Conservation (phyloP, 2,113 vertebrate genomes). For the Lagenorhynchus albirostris region DNA sequence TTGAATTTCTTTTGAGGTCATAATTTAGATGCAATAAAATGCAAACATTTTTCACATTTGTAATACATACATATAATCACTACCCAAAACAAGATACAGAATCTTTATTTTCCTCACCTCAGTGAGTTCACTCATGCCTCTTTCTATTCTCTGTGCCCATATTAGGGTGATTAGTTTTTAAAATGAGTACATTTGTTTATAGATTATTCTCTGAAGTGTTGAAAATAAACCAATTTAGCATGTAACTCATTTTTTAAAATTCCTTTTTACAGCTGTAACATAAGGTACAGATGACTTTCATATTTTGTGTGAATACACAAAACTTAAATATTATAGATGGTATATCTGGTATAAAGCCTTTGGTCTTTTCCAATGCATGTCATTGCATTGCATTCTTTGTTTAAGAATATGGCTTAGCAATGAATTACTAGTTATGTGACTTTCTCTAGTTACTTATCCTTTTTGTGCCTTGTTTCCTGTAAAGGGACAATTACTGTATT, state of each 20-base stretch:
- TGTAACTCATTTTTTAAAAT: not conserved
- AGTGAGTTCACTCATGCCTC: not conserved
- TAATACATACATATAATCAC: not conserved
- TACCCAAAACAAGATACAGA: not conserved
- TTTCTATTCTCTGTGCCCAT: not conserved
- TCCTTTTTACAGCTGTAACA: not conserved
- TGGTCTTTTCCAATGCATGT: not conserved
- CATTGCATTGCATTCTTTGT: not conserved
- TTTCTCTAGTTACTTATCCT: not conserved
- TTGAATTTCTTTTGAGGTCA: not conserved
- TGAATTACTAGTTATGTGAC: not conserved
- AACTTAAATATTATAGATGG: not conserved
- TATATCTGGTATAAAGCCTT: not conserved
- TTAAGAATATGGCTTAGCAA: not conserved
- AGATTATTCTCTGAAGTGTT: not conserved
- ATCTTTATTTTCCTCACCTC: not conserved
- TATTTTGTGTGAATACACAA: not conserved
- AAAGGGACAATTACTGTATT: not conserved
- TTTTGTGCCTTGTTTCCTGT: not conserved
- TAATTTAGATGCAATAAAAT: not conserved
- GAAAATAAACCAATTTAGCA: not conserved
- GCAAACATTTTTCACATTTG: not conserved
- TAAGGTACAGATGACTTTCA: not conserved
- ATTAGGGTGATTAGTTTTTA: not conserved
- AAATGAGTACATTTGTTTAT: not conserved